phyloP scores from a whole-genome alignment of 2,888 invertebrate species.

The Dichetophora obliterata region DNA sequence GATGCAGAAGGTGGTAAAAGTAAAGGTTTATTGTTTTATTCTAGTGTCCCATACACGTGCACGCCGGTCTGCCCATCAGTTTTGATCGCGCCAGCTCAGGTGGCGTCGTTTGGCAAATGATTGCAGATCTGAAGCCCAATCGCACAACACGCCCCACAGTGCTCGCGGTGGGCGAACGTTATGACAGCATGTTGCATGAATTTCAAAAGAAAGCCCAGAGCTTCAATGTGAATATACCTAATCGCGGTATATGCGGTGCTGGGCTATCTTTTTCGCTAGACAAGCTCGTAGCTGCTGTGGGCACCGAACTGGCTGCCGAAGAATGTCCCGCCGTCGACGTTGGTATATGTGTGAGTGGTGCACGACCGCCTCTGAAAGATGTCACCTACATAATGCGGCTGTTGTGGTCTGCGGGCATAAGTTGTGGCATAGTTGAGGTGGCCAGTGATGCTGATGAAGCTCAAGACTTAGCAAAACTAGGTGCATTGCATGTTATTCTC shows the following conservation, averaged over 20 bases:
- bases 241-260: conserved; percentile 73
- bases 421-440: conserved; percentile 75
- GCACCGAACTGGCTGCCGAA: conserved; percentile 71
- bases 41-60: conserved; percentile 73
- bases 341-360: conserved; percentile 77
- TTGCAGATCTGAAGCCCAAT: conserved; percentile 65
- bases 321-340: conserved; percentile 75
- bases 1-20: background rate
- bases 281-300: conserved; percentile 77
- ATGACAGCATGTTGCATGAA: conserved; percentile 83
- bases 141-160: conserved; percentile 74
- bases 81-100: conserved; percentile 72
- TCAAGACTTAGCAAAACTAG: conserved; percentile 74
- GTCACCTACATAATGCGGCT: conserved; percentile 73
- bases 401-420: conserved; percentile 81
- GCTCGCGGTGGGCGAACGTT: conserved; percentile 90
- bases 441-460: conserved; percentile 75
- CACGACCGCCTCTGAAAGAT: conserved; percentile 73
- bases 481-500: conserved; percentile 76
- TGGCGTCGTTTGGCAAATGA: conserved; percentile 76
- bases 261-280: conserved; percentile 91
- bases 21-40: conserved; percentile 44
- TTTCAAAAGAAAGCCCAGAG: conserved; percentile 73
- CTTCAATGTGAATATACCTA: conserved; percentile 61
- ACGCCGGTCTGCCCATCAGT: conserved; percentile 71